Evolutionary conservation across 2,113 vertebrate genomes (phyloP), one percentile per base, ranked within the genome.

Genomic region (Aix galericulata): DNA sequence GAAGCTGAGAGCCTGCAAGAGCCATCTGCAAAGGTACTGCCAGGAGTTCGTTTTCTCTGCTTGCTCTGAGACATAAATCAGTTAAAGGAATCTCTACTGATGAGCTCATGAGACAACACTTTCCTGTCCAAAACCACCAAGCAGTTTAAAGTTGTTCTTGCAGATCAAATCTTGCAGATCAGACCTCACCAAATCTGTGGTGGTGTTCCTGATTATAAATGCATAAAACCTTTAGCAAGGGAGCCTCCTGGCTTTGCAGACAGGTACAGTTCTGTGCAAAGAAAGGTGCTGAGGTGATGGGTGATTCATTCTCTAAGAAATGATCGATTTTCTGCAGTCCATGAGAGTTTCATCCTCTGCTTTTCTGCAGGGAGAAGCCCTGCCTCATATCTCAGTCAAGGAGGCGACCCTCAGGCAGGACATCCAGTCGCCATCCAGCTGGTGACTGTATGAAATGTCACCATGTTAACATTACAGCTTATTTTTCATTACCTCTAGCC

Each of bases 341-440:
- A 0, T 12, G 56, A 55, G 46, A 34, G 60, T 52, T 83, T 86
- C 44, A n/a, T 66, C 56, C 34, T 59, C 73, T 89, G 77, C 84
- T 68, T 75, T 60, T 34, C 77, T 86, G 63, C 52, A 42, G 66
- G 86, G 40, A n/a, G 50, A 78, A 80, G 32, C 66, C 52, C 44
- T 38, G 0, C 63, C 44, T n/a, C 1, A 1, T 52, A 18, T 34
- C 53, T 14, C 0, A 7, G 13, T n/a, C 16, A 4, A 50, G n/a
- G 50, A 86, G 72, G 38, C 29, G 22, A 83, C 26, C 38, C 36
- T 32, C 36, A 32, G 20, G 27, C 52, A 40, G 38, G 52, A 42
- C 38, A 32, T n/a, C 52, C 56, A 29, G 14, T 13, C 25, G 7
- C 17, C 36, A 17, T 21, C 13, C 5, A 10, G 2, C 7, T 23